Evolutionary conservation across 2,113 vertebrate species (phyloP), one percentile per base, ranked within the genome.

Genomic region (Stigmatopora nigra): DNA sequence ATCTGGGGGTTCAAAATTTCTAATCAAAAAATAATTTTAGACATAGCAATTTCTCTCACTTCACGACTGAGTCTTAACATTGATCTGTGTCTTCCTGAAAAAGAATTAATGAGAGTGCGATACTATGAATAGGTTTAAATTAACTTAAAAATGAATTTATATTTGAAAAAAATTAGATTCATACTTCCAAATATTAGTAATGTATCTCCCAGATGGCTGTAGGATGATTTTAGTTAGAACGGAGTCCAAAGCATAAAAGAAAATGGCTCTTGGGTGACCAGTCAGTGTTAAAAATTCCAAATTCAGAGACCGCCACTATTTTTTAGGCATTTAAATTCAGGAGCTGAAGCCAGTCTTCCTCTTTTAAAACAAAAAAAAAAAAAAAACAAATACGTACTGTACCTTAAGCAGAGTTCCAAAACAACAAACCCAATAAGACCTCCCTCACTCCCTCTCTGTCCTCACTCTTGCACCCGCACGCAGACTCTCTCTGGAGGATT

Each of bases 401-500:
- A 68, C 56, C 61, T 64, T 47, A 48, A 71, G 53, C 52, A n/a
- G 49, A 15, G 68, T 16, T 66, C 6, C 45, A 73, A 53, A 73
- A 74, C 61, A 71, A 31, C 65, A 77, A 70, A 70, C 60, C 12
- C 55, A 38, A 22, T 41, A 66, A 46, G 64, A 36, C 68, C 68
- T 58, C 47, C 31, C 61, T 56, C 38, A 56, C 38, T 58, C 51
- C 57, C 52, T 63, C 35, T 73, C 64, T 67, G 48, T 57, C 61
- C 67, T 62, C 13, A 22, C 55, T 35, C 20, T 20, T 35, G 14
- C 16, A 59, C 17, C 4, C 35, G 46, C 65, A 57, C 61, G 65
- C 61, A 55, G 71, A 56, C 68, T 51, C 76, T 58, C 56, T 63
- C 67, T 48, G 47, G 48, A 66, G 68, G 85, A 90, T 90, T 89